Percentiles rank a stretch among this genome's conserved stretches.
Evolutionary conservation across 2,888 invertebrate genomes (phyloP).

Genomic region (Tachystola acroxantha): DNA sequence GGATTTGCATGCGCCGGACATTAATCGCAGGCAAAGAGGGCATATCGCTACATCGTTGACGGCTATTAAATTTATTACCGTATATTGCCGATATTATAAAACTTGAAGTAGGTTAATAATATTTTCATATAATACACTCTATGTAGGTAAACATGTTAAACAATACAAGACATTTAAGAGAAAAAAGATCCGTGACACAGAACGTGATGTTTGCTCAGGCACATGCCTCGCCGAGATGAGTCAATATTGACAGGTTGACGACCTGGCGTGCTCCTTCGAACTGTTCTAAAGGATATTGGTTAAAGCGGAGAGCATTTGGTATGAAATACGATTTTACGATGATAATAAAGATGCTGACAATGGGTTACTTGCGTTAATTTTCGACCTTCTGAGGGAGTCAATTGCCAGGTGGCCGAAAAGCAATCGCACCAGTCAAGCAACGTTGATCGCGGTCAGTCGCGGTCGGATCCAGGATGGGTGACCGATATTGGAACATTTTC

Average conservation of each 20-base stretch:
- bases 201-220: constrained; percentile 45
- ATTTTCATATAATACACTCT: not conserved
- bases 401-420: too few species aligned
- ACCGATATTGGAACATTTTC: too few species aligned
- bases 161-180: constrained; percentile 20
- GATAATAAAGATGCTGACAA: too few species aligned
- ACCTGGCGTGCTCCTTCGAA: constrained; percentile 32
- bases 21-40: constrained; percentile 14
- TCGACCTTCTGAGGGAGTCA: too few species aligned
- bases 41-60: constrained; percentile 12
- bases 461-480: too few species aligned
- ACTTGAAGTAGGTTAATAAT: constrained; percentile 1
- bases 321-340: not conserved
- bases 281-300: constrained; percentile 16
- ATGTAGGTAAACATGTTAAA: constrained; percentile 12
- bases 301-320: constrained; percentile 12
- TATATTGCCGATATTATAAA: constrained; percentile 8
- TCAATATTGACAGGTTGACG: constrained; percentile 67
- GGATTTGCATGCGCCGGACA: constrained; percentile 13
- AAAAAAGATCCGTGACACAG: constrained; percentile 29
- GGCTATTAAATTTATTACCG: constrained; percentile 10
- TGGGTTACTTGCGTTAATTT: too few species aligned
- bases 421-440: too few species aligned
- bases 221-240: constrained; percentile 53
- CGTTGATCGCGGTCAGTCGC: too few species aligned